Percentiles rank a stretch among this genome's conserved stretches.
phyloP scores from a whole-genome alignment of 2,797 vertebrate species.

The Oceanodroma leucorhoa region DNA sequence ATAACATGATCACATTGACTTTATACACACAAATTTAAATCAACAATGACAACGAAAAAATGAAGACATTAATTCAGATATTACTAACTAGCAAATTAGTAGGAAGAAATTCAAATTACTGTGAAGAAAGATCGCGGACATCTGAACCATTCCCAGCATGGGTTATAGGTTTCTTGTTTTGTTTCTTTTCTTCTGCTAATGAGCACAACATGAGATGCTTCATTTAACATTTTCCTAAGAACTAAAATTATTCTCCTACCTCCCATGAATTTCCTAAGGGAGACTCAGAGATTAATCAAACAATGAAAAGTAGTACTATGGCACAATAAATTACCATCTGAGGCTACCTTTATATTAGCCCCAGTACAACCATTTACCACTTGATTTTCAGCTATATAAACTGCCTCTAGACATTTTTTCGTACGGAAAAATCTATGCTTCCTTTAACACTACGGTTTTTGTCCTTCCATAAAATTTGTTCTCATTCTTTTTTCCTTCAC shows the following conservation, averaged over 20 bases:
- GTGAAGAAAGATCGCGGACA: neutral
- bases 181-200: neutral
- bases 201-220: neutral
- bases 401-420: neutral
- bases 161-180: neutral
- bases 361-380: neutral
- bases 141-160: neutral
- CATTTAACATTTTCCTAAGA: neutral
- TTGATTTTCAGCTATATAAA: constrained; percentile 29
- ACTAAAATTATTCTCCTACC: neutral
- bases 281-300: neutral
- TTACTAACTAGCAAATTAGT: neutral
- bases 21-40: neutral
- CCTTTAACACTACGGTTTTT: neutral
- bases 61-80: neutral
- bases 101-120: neutral
- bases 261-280: neutral
- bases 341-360: constrained; percentile 5
- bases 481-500: neutral
- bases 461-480: neutral
- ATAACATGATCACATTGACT: neutral
- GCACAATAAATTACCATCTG: neutral
- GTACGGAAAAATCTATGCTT: neutral
- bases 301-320: neutral
- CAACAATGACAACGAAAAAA: neutral